These are phyloP conservation scores for Trinectes maculatus DNA, from an alignment of 2,113 vertebrate genomes.

Conservation along the genomic window DNA sequence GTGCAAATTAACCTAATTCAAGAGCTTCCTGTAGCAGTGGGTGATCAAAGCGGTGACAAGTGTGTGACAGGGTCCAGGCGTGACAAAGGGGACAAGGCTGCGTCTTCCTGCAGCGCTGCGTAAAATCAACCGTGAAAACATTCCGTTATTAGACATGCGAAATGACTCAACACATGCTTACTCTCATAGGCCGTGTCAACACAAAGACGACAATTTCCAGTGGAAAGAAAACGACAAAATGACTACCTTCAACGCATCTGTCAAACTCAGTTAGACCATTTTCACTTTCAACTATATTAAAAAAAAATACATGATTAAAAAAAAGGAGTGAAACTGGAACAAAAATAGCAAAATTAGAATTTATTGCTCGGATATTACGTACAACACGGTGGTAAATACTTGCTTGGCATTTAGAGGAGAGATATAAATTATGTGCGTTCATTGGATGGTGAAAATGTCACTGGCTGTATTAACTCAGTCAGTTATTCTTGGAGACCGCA, in stretches of 20 bases:
- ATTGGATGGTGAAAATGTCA: constrained; percentile 78
- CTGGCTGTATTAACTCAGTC: constrained; percentile 61
- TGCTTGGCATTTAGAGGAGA: constrained; percentile 57
- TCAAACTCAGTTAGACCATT: constrained; percentile 28
- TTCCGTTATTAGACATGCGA: constrained; percentile 56
- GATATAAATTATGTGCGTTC: constrained; percentile 55
- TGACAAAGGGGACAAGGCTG: constrained; percentile 42
- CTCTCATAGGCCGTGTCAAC: constrained; percentile 52
- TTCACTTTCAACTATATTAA: background rate
- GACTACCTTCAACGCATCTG: constrained; percentile 43
- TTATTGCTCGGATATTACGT: constrained; percentile 8
- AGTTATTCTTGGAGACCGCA: constrained; percentile 53
- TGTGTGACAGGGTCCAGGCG: constrained; percentile 59
- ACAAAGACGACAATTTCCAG: constrained; percentile 12
- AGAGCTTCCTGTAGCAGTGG: constrained; percentile 25
- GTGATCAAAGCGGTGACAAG: constrained; percentile 54
- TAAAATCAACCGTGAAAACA: constrained; percentile 66
- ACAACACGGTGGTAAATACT: constrained; percentile 21
- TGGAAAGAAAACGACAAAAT: constrained; percentile 12
- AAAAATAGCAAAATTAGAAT: constrained; percentile 19
- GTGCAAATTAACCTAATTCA: constrained; percentile 77
- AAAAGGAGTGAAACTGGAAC: background rate
- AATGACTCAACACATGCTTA: constrained; percentile 67
- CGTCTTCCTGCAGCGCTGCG: constrained; percentile 42
- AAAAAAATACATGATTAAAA: background rate